These are phyloP conservation scores for Bovichtus diacanthus DNA, from an alignment of 2,797 vertebrate genomes.

Conservation along the genomic window DNA sequence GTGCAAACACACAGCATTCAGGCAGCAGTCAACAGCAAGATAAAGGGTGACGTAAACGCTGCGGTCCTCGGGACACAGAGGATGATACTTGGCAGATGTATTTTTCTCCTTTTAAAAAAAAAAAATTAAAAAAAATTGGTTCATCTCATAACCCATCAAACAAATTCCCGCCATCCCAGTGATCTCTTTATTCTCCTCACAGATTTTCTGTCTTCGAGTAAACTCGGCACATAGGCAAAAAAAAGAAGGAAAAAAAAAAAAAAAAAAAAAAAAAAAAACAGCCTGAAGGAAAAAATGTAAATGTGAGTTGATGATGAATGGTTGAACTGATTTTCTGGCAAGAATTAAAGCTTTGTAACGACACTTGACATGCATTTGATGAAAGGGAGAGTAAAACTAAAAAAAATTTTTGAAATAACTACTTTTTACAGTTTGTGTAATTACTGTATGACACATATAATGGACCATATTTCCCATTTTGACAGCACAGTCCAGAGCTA, in stretches of 20 bases:
- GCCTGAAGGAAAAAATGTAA: conserved; percentile 86
- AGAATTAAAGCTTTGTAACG: conserved; percentile 82
- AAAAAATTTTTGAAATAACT: conserved; percentile 58
- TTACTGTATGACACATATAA: conserved; percentile 79
- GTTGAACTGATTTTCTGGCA: conserved; percentile 81
- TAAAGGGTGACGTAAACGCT: conserved; percentile 70
- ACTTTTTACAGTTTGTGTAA: conserved; percentile 80
- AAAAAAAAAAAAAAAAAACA: conserved; percentile 50
- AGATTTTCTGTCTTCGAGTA: conserved; percentile 69
- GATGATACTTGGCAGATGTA: conserved; percentile 74
- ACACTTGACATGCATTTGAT: conserved; percentile 85
- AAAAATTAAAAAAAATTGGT: conserved; percentile 46
- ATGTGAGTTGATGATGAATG: conserved; percentile 85
- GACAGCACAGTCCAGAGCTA: conserved; percentile 73
- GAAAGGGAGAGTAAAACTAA: conserved; percentile 76
- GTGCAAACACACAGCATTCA: conserved; percentile 51
- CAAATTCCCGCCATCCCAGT: conserved; percentile 69
- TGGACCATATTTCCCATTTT: conserved; percentile 75
- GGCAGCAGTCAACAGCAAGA: conserved; percentile 57
- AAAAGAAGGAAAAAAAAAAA: conserved; percentile 13
- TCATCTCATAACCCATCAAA: conserved; percentile 83
- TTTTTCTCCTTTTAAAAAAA: conserved; percentile 51
- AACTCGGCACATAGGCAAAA: conserved; percentile 62
- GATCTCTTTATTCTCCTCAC: conserved; percentile 77
- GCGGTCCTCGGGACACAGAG: conserved; percentile 60